Conservation (phyloP, 1,140 invertebrate genomes). For the Euura saliciscinereae region DNA sequence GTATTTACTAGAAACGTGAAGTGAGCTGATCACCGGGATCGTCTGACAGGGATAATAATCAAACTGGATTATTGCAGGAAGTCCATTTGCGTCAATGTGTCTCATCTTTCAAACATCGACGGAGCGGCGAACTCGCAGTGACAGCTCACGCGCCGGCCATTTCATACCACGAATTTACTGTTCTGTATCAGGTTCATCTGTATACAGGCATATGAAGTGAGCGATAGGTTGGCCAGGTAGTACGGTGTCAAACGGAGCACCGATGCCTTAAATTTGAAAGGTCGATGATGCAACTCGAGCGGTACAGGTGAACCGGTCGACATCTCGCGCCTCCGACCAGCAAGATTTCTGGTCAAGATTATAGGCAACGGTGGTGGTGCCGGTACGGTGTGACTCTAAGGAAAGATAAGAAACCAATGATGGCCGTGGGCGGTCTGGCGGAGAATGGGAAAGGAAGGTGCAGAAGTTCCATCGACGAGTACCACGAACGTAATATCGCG, state of each 20-base stretch:
- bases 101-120: neutral
- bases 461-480: constrained; percentile 6
- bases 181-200: neutral
- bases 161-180: neutral
- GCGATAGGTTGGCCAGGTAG: neutral
- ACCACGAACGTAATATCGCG: constrained; percentile 13
- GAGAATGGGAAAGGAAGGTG: neutral
- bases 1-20: too few relatives aligned
- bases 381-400: neutral
- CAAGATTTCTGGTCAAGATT: neutral
- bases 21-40: too few relatives aligned
- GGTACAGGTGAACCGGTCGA: constrained; percentile 6
- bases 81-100: constrained; percentile 5
- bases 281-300: neutral
- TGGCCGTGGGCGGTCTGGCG: neutral
- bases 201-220: neutral
- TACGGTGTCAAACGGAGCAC: neutral
- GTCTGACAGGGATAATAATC: neutral
- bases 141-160: neutral
- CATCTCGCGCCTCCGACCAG: constrained; percentile 2
- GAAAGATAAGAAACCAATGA: constrained; percentile 1
- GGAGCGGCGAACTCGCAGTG: neutral
- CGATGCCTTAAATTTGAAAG: neutral
- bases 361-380: constrained; percentile 13
- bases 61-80: neutral